Evolutionary conservation across 2,888 invertebrate genomes (phyloP), one percentile per base, ranked within the genome.

Genomic region (Saturnia pavonia): DNA sequence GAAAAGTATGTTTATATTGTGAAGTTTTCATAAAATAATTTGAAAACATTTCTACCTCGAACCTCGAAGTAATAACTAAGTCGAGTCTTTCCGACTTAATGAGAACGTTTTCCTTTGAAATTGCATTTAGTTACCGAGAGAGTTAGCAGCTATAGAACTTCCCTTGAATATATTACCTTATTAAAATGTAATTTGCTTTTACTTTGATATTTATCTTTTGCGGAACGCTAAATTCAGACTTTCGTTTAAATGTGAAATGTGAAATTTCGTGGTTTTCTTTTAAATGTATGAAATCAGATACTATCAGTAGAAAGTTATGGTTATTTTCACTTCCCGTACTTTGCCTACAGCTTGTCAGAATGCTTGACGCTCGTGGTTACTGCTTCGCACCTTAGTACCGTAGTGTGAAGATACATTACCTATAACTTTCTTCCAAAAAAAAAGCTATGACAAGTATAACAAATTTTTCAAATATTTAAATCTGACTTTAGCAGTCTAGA

Each of bases 101-200:
- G 78, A 77, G 77, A 76, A 77, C 81, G 81, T 80, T 82, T 80
- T 77, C 77, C 77, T 78, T 80, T 78, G 78, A 80, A 82, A 84
- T 82, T 80, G 81, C 79, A 81, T 80, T 81, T 76, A 74, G 76
- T 79, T 77, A 74, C 72, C 69, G 75, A 65, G 69, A 71, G 74
- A 74, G 48, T 48, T 68, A 71, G 71, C 34, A 71, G 71, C 34
- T 34, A 34, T 70, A 70, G 73, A 72, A 75, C 77, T 76, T 75
- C 76, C 76, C 73, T 72, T 70, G 75, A 78, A 80, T 74, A 73
- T 76, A 75, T 75, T 75, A 74, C 74, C 77, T 75, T 77, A 75
- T 79, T 80, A 74, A 76, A 78, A 70, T 76, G 74, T 76, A 72
- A 76, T 78, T 77, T 73, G 40, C 45, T 74, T 69, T 70, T 73